Base-by-base conservation (phyloP, 2,113 vertebrate species). In the Nothoprocta perdicaria region DNA sequence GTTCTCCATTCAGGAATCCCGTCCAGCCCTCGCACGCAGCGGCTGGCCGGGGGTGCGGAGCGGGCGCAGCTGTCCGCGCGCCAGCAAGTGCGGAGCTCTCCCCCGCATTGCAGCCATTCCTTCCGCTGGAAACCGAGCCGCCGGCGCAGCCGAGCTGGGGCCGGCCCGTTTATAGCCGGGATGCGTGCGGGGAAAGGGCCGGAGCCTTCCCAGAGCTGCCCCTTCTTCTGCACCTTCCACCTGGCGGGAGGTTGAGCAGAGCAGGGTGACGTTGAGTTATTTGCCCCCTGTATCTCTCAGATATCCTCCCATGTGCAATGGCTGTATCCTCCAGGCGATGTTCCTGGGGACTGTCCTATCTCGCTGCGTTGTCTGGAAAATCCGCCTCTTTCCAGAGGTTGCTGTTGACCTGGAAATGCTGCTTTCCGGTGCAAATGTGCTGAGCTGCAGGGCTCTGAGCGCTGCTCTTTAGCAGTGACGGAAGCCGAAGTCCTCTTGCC, bases 41-140 rank as follows among this genome's bases (percentile, higher is more conserved):
- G 17, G 6, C 71, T 74, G 84, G n/a, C 84, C 57, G 50, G 88
- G 93, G 77, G 23, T 45, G 77, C 93, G 24, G 66, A 86, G 35
- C 41, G 46, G 46, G 92, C 92, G 58, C 97, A 98, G 97, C 97
- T 98, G 97, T 97, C 94, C 80, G 88, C 43, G 11, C 33, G 9
- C 38, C 23, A n/a, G 92, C 90, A 66, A 94, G 90, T 93, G 82
- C 85, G 31, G 95, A 92, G 92, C 91, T 96, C 96, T 91, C 53
- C 94, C 82, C 88, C 53, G 26, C 97, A 98, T 97, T 97, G 95
- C 95, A 87, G 81, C 95, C 97, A 97, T 98, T 97, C 97, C 95
- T 95, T 94, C 92, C 22, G 24, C 45, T 92, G 94, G 79, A 93
- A 92, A 89, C 91, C 83, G 80, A 19, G 84, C 45, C 52, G 86